These are phyloP conservation scores for Campylomormyrus tamandua DNA, from an alignment of 2,113 vertebrate genomes.

Conservation along the genomic window DNA sequence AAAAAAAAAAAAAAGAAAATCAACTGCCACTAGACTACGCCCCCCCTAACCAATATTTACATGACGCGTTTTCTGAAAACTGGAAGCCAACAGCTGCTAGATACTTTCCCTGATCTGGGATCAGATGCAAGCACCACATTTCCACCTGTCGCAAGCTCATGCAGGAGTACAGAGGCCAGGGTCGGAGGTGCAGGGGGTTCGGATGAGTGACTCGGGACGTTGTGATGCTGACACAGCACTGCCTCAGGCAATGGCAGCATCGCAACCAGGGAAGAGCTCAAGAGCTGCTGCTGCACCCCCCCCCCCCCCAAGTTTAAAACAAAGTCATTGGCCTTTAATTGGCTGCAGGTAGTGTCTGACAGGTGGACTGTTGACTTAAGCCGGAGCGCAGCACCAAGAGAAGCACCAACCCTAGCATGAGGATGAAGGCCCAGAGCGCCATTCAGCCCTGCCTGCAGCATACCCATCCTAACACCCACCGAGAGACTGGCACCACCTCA, in stretches of 20 bases:
- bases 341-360: not conserved
- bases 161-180: not conserved
- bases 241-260: not conserved
- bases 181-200: not conserved
- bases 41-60: not conserved
- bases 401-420: not conserved
- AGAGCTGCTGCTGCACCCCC: not conserved
- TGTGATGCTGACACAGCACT: not conserved
- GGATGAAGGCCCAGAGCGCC: not conserved
- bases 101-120: not conserved
- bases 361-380: not conserved
- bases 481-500: not conserved
- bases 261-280: not conserved
- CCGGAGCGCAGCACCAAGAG: not conserved
- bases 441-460: not conserved
- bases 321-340: not conserved
- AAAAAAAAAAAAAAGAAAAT: not conserved
- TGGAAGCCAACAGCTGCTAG: not conserved
- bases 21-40: not conserved
- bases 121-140: not conserved
- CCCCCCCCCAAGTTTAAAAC: not conserved
- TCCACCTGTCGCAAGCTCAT: not conserved
- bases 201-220: not conserved
- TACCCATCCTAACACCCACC: not conserved
- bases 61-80: not conserved